Evolutionary conservation across 2,113 vertebrate genomes (phyloP).

Genomic region (Bothrops jararaca): DNA sequence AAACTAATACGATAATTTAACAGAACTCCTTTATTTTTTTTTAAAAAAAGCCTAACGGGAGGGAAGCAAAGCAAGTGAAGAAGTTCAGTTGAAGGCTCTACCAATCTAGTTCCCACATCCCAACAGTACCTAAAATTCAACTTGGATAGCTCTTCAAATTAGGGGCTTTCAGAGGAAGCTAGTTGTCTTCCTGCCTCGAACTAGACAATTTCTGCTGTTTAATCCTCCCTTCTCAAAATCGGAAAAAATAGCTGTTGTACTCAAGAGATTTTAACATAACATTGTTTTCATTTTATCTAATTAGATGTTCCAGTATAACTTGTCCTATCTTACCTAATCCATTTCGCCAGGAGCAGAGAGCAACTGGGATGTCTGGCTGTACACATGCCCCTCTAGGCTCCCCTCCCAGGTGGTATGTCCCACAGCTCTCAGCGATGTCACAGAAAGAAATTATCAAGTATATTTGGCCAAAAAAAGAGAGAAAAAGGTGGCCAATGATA

Average conservation of each 20-base stretch:
- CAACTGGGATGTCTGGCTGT: neutral
- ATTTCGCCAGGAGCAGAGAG: neutral
- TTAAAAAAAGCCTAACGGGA: neutral
- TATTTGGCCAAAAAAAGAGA: neutral
- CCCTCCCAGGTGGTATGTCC: neutral
- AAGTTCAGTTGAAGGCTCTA: neutral
- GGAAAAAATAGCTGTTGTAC: neutral
- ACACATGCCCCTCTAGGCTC: neutral
- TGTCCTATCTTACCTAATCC: neutral
- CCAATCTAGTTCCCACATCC: no score
- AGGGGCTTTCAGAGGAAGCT: neutral
- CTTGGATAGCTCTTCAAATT: neutral
- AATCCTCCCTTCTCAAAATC: neutral
- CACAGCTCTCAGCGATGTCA: slow-evolving; percentile 21
- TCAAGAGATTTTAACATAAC: neutral
- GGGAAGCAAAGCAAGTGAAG: neutral
- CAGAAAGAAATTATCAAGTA: slow-evolving; percentile 14
- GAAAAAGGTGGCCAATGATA: neutral
- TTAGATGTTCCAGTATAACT: neutral
- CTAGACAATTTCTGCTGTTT: neutral
- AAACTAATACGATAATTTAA: neutral
- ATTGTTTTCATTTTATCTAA: neutral
- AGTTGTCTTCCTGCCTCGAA: neutral
- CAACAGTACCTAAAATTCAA: neutral
- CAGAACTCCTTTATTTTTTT: neutral